These are phyloP conservation scores for Diphyllodes magnificus DNA, from an alignment of 2,113 vertebrate species.

Conservation along the genomic window DNA sequence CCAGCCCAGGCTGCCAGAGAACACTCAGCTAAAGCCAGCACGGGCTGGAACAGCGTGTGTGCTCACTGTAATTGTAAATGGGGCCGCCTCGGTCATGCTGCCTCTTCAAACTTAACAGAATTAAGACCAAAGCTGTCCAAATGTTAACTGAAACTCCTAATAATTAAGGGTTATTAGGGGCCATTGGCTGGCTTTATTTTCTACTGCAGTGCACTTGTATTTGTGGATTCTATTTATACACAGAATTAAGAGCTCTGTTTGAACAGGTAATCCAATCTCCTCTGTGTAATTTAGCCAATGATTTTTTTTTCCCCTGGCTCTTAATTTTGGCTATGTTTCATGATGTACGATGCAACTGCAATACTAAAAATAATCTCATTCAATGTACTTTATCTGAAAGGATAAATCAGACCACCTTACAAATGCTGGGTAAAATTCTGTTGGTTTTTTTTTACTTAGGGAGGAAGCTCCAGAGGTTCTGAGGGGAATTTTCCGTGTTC, in stretches of 20 bases:
- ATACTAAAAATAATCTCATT: constrained; percentile 14
- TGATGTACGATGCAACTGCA: neutral
- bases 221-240: constrained; percentile 23
- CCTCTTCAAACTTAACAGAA: constrained; percentile 47
- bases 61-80: constrained; percentile 1
- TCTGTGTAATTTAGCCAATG: constrained; percentile 34
- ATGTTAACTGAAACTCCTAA: constrained; percentile 47
- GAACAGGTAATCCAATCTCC: constrained; percentile 44
- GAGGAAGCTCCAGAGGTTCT: neutral
- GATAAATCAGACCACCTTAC: neutral
- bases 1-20: constrained; percentile 23
- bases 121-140: constrained; percentile 53
- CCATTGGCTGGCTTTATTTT: constrained; percentile 21
- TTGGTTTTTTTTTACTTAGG: rapidly evolving
- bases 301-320: neutral
- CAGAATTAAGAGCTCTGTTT: constrained; percentile 45
- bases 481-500: neutral
- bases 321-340: constrained; percentile 28
- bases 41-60: neutral
- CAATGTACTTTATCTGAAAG: neutral
- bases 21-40: constrained; percentile 12
- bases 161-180: constrained; percentile 33
- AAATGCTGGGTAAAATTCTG: neutral
- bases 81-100: neutral
- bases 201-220: neutral